Evolutionary conservation across 2,888 invertebrate species (phyloP).

Genomic region (Machimus rusticus): DNA sequence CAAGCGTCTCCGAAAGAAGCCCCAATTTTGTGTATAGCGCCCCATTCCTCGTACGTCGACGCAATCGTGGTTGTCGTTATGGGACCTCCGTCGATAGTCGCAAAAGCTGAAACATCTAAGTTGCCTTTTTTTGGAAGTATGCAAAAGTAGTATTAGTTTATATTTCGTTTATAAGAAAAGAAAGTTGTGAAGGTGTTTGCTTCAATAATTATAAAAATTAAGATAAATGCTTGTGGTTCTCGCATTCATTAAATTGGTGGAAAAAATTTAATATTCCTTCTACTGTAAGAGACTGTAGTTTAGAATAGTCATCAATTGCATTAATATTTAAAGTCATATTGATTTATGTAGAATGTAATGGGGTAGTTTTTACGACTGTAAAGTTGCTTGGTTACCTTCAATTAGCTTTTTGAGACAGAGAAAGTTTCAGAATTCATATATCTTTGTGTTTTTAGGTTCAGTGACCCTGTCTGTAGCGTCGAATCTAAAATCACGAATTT

Average conservation of each 20-base stretch:
- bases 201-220: neutral
- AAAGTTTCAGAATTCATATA: neutral
- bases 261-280: neutral
- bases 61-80: constrained; percentile 82
- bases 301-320: neutral
- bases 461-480: no score
- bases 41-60: constrained; percentile 92
- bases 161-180: constrained; percentile 35
- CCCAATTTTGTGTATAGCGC: constrained; percentile 85
- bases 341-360: neutral
- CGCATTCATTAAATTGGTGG: neutral
- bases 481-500: neutral
- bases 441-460: neutral
- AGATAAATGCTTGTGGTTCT: neutral
- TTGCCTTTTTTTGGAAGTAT: constrained; percentile 92
- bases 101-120: constrained; percentile 82
- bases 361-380: neutral
- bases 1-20: constrained; percentile 73
- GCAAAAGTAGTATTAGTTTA: constrained; percentile 53
- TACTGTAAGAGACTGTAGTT: neutral
- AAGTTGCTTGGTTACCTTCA: neutral
- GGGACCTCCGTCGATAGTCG: constrained; percentile 88
- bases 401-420: neutral
- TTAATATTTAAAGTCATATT: neutral
- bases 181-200: constrained; percentile 33